A percentile compares a stretch with the other conserved stretches of the same genome.
Conservation (phyloP, 2,888 invertebrate genomes). For the Psococerastis gibbosa region DNA sequence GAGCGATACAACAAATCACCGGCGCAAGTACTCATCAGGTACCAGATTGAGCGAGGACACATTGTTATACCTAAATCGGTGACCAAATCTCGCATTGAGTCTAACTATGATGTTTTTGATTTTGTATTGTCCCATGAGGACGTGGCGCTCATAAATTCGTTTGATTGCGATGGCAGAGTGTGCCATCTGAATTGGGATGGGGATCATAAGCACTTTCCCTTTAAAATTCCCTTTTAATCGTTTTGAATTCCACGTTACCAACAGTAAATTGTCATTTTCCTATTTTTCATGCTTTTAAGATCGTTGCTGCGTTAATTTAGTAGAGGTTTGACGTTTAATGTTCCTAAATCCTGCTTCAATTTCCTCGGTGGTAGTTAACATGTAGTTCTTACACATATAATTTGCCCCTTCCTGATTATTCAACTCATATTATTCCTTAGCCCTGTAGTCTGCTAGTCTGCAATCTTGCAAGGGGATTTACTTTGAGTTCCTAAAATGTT, state of each 20-base stretch:
- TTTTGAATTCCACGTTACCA: background rate
- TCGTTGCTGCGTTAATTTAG: background rate
- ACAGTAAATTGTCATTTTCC: too few relatives aligned
- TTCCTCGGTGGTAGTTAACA: too few relatives aligned
- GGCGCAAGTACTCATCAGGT: constrained; percentile 51
- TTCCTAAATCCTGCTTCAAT: too few relatives aligned
- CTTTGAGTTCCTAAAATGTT: too few relatives aligned
- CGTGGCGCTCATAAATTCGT: constrained; percentile 35
- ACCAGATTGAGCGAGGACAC: constrained; percentile 46
- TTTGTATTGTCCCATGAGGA: constrained; percentile 53
- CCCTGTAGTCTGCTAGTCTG: too few relatives aligned
- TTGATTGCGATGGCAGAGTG: constrained; percentile 33
- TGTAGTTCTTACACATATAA: too few relatives aligned
- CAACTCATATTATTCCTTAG: too few relatives aligned
- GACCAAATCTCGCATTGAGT: constrained; percentile 43
- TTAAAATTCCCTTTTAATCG: constrained; percentile 25
- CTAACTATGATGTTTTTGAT: constrained; percentile 56
- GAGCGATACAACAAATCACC: constrained; percentile 42
- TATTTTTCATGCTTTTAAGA: background rate
- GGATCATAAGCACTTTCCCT: constrained; percentile 33
- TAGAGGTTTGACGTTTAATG: background rate
- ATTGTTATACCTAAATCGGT: constrained; percentile 73
- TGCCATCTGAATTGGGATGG: constrained; percentile 33
- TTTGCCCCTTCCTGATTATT: too few relatives aligned
- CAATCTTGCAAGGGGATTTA: too few relatives aligned